A percentile compares a stretch with the other conserved stretches of the same genome.
These are phyloP conservation scores for Arenicola marina DNA, from an alignment of 2,888 invertebrate species.

Conservation along the genomic window DNA sequence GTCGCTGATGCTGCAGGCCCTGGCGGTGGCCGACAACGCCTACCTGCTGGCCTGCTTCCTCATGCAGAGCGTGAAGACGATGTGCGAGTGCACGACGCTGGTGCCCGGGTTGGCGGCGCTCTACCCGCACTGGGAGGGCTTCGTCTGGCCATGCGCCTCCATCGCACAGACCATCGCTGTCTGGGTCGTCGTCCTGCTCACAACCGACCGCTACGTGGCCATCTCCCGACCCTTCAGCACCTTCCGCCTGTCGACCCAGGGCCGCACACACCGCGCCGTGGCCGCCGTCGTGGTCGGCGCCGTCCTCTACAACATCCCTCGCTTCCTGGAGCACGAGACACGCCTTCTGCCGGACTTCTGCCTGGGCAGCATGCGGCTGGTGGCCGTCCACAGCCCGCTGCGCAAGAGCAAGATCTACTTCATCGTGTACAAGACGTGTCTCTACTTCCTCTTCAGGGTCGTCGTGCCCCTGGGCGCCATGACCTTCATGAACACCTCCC, in stretches of 20 bases:
- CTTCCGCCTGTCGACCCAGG: slow-evolving; percentile 4
- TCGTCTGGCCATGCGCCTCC: slow-evolving; percentile 32
- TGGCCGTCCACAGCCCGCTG: slow-evolving; percentile 12
- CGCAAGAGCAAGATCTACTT: slow-evolving; percentile 18
- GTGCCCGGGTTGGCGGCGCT: background rate
- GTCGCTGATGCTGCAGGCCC: slow-evolving; percentile 59
- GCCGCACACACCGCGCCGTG: slow-evolving; percentile 9
- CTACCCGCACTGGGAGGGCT: slow-evolving; percentile 22
- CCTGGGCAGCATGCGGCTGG: background rate
- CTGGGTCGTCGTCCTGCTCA: slow-evolving; percentile 35
- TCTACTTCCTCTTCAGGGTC: slow-evolving; percentile 29
- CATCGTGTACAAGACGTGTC: slow-evolving; percentile 27
- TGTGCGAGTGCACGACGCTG: slow-evolving; percentile 25
- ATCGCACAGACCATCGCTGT: slow-evolving; percentile 35
- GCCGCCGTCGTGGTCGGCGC: slow-evolving; percentile 14
- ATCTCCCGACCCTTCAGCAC: slow-evolving; percentile 30
- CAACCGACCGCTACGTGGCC: slow-evolving; percentile 37
- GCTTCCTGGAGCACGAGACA: slow-evolving; percentile 32
- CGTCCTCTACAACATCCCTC: slow-evolving; percentile 34
- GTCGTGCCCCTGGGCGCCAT: slow-evolving; percentile 22
- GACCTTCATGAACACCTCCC: slow-evolving; percentile 20
- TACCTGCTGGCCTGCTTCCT: slow-evolving; percentile 29
- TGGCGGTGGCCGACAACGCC: slow-evolving; percentile 34
- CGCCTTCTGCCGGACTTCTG: slow-evolving; percentile 5
- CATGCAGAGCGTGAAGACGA: slow-evolving; percentile 27